A percentile compares a stretch with the other conserved stretches of the same genome.
phyloP scores from a whole-genome alignment of 2,797 vertebrate genomes.

The Myotis findleyi region DNA sequence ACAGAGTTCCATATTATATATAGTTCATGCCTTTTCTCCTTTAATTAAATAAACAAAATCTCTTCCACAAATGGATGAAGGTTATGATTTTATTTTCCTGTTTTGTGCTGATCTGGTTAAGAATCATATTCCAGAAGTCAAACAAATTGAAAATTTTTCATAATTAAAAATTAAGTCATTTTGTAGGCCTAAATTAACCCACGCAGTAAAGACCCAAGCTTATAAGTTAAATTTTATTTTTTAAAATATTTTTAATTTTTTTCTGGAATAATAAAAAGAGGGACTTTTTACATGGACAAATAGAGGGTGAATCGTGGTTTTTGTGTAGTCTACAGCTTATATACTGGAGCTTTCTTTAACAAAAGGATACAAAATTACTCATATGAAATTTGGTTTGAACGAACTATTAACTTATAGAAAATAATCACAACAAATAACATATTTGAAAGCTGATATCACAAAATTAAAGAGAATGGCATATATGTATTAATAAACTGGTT shows the following conservation, averaged over 20 bases:
- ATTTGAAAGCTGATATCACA: background rate
- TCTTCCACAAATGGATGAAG: background rate
- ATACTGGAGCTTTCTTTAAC: background rate
- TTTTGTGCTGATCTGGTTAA: background rate
- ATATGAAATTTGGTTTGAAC: background rate
- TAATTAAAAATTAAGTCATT: slow-evolving; percentile 29
- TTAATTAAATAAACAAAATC: background rate
- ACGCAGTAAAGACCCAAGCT: background rate
- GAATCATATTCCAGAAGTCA: background rate
- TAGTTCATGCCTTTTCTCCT: background rate
- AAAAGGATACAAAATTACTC: background rate
- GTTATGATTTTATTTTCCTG: background rate
- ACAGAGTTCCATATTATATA: background rate
- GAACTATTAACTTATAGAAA: background rate
- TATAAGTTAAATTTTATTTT: background rate
- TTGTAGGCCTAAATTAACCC: background rate
- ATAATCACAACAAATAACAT: background rate
- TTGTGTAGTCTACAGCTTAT: background rate
- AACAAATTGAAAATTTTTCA: background rate
- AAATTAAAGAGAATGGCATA: background rate
- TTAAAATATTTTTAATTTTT: no score
- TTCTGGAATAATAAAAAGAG: background rate
- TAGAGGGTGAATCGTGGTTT: background rate
- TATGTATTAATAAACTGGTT: background rate
- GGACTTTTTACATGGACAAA: background rate